Percentiles rank a stretch among this genome's conserved stretches.
phyloP scores from a whole-genome alignment of 2,113 vertebrate genomes.

The Trematomus loennbergii region DNA sequence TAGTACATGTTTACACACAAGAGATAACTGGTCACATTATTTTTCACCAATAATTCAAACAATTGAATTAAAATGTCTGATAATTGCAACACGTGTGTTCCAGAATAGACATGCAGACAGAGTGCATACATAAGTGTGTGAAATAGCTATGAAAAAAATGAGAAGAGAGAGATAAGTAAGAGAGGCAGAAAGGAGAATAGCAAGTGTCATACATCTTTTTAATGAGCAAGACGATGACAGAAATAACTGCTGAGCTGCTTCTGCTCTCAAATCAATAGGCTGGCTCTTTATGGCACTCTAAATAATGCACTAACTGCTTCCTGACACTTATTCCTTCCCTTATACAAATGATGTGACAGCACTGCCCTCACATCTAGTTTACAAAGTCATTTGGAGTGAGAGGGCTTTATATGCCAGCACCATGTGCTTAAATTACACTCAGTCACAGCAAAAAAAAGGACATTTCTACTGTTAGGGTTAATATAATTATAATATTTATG shows the following conservation, averaged over 20 bases:
- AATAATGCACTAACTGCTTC: constrained; percentile 82
- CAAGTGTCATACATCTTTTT: constrained; percentile 79
- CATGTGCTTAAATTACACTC: constrained; percentile 34
- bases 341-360: constrained; percentile 69
- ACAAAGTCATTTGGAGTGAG: constrained; percentile 72
- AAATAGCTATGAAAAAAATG: constrained; percentile 28
- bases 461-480: neutral
- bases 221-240: constrained; percentile 82
- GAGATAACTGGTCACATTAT: neutral
- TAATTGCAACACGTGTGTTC: constrained; percentile 14
- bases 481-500: neutral
- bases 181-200: constrained; percentile 52
- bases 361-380: constrained; percentile 78
- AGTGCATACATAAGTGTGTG: constrained; percentile 41
- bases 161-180: constrained; percentile 9
- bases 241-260: constrained; percentile 79
- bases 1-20: neutral
- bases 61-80: neutral
- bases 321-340: constrained; percentile 77
- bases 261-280: constrained; percentile 83
- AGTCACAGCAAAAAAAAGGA: neutral
- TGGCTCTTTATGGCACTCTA: constrained; percentile 79
- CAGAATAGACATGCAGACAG: constrained; percentile 3
- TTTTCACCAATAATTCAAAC: neutral
- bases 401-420: constrained; percentile 59